These are phyloP conservation scores for Dolichallabes microphthalmus DNA, from an alignment of 2,113 vertebrate species.

Conservation along the genomic window DNA sequence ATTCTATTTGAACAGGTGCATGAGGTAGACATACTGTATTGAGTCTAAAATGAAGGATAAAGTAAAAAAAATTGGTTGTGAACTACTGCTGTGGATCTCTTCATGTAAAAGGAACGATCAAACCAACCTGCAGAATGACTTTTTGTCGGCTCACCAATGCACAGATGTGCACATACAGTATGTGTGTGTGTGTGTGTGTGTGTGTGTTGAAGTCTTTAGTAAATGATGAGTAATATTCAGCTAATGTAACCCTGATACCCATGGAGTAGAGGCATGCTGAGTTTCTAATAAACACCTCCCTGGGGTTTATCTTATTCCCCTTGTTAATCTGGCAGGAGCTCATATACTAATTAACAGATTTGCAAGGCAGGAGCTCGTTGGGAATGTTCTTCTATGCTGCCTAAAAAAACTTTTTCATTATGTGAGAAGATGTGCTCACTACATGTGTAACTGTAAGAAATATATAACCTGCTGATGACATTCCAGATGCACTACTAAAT, in stretches of 20 bases:
- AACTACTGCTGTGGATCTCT: not conserved
- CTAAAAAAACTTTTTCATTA: slow-evolving; percentile 11
- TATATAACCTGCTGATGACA: slow-evolving; percentile 3
- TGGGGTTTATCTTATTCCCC: slow-evolving; percentile 51
- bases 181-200: not conserved
- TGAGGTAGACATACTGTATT: not conserved
- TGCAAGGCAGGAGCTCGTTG: slow-evolving; percentile 56
- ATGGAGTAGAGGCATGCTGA: slow-evolving; percentile 32
- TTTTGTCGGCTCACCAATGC: not conserved
- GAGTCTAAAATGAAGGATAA: not conserved
- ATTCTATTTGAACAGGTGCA: not conserved
- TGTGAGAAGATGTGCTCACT: not conserved
- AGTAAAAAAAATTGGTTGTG: not conserved
- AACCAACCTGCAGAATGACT: not conserved
- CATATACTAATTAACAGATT: slow-evolving; percentile 62
- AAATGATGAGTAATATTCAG: slow-evolving; percentile 26
- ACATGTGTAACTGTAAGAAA: not conserved
- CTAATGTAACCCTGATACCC: not conserved
- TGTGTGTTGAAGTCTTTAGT: slow-evolving; percentile 15
- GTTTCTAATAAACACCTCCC: slow-evolving; percentile 64
- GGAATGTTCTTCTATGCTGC: slow-evolving; percentile 34
- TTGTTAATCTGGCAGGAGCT: slow-evolving; percentile 56
- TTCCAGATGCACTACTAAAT: slow-evolving; percentile 41
- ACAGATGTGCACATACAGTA: not conserved
- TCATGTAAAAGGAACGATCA: not conserved